Evolutionary conservation across 2,797 vertebrate genomes (phyloP).

Genomic region (Mergus octosetaceus): DNA sequence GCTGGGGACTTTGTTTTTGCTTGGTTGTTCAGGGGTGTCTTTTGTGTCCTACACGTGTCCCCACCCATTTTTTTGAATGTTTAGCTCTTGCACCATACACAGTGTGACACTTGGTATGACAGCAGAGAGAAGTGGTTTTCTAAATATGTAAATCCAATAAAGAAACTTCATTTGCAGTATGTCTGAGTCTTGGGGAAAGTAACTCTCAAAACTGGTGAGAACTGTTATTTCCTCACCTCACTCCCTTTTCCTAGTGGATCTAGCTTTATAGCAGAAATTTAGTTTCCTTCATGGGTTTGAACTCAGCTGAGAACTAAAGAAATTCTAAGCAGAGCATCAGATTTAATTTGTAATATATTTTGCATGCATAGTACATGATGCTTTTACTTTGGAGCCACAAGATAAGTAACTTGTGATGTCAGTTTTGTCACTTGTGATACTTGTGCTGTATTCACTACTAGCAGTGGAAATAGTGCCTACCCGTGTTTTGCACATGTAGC

Average conservation of each 20-base stretch:
- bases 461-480: fast-evolving
- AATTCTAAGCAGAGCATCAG: fast-evolving
- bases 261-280: not conserved
- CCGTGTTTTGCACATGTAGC: fast-evolving
- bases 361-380: not conserved
- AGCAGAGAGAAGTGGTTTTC: not conserved
- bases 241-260: not conserved
- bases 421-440: not conserved
- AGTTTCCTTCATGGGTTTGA: not conserved
- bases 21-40: not conserved
- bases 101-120: not conserved
- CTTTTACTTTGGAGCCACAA: not conserved
- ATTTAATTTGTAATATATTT: not conserved
- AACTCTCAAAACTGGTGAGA: not conserved
- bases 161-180: not conserved
- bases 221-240: not conserved
- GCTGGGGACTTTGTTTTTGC: too few species aligned
- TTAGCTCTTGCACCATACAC: not conserved
- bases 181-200: not conserved
- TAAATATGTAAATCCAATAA: not conserved
- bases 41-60: not conserved
- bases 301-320: not conserved
- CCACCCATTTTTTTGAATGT: not conserved
- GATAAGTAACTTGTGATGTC: not conserved
- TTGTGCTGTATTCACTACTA: not conserved